Evolutionary conservation across 1,140 invertebrate genomes (phyloP).

Genomic region (Wasmannia auropunctata): DNA sequence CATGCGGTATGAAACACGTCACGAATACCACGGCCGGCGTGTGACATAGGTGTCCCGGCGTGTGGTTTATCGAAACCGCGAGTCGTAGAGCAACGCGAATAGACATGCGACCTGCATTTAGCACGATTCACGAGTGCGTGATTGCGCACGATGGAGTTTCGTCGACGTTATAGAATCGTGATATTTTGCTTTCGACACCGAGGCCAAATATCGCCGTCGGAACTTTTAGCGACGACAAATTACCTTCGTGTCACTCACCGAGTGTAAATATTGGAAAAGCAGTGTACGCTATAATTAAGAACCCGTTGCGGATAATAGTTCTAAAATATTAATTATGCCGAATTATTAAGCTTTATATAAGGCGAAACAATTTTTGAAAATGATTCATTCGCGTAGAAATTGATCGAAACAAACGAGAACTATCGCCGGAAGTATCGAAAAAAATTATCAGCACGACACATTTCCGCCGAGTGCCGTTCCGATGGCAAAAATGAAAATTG

Average conservation of each 20-base stretch:
- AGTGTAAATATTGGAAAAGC: neutral
- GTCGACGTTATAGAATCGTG: neutral
- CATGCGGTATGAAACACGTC: conserved; percentile 73
- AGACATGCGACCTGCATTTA: conserved; percentile 77
- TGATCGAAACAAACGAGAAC: too few relatives aligned
- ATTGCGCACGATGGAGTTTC: neutral
- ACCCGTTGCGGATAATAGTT: neutral
- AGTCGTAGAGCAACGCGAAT: conserved; percentile 77
- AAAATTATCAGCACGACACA: too few relatives aligned
- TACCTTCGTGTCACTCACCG: neutral
- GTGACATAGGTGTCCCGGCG: conserved; percentile 75
- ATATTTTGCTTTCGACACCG: neutral
- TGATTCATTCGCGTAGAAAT: too few relatives aligned
- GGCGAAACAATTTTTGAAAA: too few relatives aligned
- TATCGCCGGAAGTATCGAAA: too few relatives aligned
- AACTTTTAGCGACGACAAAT: neutral
- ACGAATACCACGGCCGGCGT: conserved; percentile 72
- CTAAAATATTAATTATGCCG: neutral
- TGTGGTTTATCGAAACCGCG: conserved; percentile 80
- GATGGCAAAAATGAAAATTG: too few relatives aligned
- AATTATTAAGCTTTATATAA: neutral
- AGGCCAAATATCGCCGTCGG: neutral
- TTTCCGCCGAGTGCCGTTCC: too few relatives aligned
- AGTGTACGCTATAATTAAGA: neutral
- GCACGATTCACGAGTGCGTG: conserved; percentile 43